These are phyloP conservation scores for Ylistrum balloti DNA, from an alignment of 1,140 invertebrate genomes.

Conservation along the genomic window DNA sequence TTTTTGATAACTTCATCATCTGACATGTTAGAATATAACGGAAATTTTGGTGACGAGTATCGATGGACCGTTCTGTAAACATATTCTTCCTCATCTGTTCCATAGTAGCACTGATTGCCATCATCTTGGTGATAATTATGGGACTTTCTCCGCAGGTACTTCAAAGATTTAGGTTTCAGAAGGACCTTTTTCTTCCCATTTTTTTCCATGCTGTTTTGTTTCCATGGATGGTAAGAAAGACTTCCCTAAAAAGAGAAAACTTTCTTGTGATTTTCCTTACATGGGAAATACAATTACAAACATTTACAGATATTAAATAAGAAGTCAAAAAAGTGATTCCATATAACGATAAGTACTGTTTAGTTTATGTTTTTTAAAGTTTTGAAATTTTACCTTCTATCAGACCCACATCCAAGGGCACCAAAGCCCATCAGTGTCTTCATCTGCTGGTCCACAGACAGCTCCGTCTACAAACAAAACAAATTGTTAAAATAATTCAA, in stretches of 20 bases:
- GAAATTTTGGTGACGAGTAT: conserved; percentile 66
- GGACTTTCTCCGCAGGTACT: neutral
- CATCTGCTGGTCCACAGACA: neutral
- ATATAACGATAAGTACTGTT: too few species aligned
- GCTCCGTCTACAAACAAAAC: neutral
- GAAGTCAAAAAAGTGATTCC: too few species aligned
- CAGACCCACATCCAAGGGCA: conserved; percentile 20
- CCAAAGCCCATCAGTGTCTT: conserved; percentile 1
- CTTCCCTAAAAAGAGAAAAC: neutral
- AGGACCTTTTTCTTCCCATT: conserved; percentile 31
- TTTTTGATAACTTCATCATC: conserved; percentile 54
- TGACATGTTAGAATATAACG: conserved; percentile 61
- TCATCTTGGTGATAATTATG: neutral
- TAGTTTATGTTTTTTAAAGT: too few species aligned
- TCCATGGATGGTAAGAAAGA: neutral
- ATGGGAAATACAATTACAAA: too few species aligned
- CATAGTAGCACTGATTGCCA: conserved; percentile 31
- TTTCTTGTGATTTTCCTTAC: too few species aligned
- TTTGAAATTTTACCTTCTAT: neutral
- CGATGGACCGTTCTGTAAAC: conserved; percentile 48
- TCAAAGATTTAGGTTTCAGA: conserved; percentile 16
- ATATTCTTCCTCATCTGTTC: conserved; percentile 52
- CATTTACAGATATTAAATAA: too few species aligned
- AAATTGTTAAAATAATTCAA: too few species aligned
- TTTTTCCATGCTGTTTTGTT: neutral